A percentile compares a stretch with the other conserved stretches of the same genome.
These are phyloP conservation scores for Pardosa pseudoannulata DNA, from an alignment of 2,888 invertebrate genomes.

Conservation along the genomic window DNA sequence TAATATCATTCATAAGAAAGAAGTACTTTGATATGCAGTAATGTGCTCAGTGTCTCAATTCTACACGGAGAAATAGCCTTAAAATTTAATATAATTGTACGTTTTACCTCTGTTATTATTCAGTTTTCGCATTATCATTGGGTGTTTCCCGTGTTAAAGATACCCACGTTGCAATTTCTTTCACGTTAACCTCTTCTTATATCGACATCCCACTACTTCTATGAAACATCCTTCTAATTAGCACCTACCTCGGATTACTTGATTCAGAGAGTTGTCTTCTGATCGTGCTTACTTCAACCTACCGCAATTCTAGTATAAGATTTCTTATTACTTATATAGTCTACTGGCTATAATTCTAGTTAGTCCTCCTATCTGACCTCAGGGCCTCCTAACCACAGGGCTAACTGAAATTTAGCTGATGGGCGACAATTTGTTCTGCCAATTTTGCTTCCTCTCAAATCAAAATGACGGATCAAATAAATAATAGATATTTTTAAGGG, in stretches of 20 bases:
- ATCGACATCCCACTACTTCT: background rate
- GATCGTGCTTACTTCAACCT: too few relatives aligned
- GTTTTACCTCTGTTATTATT: background rate
- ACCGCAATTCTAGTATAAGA: too few relatives aligned
- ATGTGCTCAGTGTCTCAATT: background rate
- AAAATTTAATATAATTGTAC: background rate
- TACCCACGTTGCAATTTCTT: conserved; percentile 1
- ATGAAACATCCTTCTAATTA: background rate
- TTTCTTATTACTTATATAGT: too few relatives aligned
- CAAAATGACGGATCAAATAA: too few relatives aligned
- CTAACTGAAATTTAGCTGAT: too few relatives aligned
- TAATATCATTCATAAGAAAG: background rate
- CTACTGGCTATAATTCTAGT: too few relatives aligned
- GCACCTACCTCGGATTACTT: background rate
- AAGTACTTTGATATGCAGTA: background rate
- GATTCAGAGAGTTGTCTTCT: background rate
- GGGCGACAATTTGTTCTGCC: too few relatives aligned
- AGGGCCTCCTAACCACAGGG: too few relatives aligned
- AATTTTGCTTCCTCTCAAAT: too few relatives aligned
- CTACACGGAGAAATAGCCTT: background rate
- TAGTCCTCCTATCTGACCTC: too few relatives aligned
- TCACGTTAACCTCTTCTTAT: background rate
- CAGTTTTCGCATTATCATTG: conserved; percentile 10
- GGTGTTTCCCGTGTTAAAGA: background rate
- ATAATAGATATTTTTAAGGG: too few relatives aligned